Percentiles rank a stretch among this genome's conserved stretches.
phyloP scores from a whole-genome alignment of 2,888 invertebrate species.

The Lagria hirta region DNA sequence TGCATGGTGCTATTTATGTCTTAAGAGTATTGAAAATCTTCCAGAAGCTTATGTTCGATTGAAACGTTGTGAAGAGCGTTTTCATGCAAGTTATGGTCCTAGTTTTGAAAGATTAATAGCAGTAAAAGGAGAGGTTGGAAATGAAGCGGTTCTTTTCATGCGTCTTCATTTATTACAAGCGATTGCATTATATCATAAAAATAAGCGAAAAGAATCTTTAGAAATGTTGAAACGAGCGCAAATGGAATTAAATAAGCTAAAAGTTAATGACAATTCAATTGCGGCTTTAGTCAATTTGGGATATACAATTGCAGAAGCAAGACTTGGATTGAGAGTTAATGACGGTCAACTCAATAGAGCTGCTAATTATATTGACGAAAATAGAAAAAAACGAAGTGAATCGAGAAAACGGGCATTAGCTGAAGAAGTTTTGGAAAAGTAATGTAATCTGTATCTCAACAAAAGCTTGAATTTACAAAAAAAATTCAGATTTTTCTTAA shows the following conservation, averaged over 20 bases:
- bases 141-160: conserved; percentile 74
- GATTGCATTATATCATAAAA: conserved; percentile 76
- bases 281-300: conserved; percentile 63
- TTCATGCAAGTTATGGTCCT: conserved; percentile 66
- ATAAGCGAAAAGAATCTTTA: conserved; percentile 65
- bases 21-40: conserved; percentile 69
- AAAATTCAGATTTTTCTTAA: too few relatives aligned
- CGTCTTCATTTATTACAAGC: conserved; percentile 79
- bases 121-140: conserved; percentile 63
- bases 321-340: conserved; percentile 67
- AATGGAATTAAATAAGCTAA: conserved; percentile 63
- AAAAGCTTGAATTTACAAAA: background rate
- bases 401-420: conserved; percentile 57
- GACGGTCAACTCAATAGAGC: conserved; percentile 63
- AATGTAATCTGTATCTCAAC: conserved; percentile 9
- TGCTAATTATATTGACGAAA: conserved; percentile 65
- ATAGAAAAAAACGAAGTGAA: conserved; percentile 56
- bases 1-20: conserved; percentile 84
- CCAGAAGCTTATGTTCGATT: conserved; percentile 74
- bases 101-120: conserved; percentile 64
- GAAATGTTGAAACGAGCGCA: conserved; percentile 64
- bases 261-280: conserved; percentile 62
- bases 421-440: conserved; percentile 54
- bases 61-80: conserved; percentile 65
- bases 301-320: conserved; percentile 67